Evolutionary conservation across 2,113 vertebrate species (phyloP), one percentile per base, ranked within the genome.

Genomic region (Elephantulus edwardii): DNA sequence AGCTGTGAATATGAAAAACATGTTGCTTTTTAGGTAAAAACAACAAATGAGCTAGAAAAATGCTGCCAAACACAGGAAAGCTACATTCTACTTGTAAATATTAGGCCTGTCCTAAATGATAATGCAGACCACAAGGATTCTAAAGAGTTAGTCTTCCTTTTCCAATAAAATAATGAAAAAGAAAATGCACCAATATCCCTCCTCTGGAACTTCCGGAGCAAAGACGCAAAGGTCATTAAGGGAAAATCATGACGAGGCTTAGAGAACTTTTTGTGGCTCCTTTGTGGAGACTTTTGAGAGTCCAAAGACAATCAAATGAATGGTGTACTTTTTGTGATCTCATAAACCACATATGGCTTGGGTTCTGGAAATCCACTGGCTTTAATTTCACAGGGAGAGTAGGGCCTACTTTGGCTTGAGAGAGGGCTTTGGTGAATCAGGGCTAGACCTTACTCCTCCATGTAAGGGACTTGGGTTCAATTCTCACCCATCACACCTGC

Each of bases 1-100:
- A 54, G 19, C 17, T 74, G 8, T 19, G 60, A 83, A 35, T 77
- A 76, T 42, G 3, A 72, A 74, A 54, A 8, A 14, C n/a, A 16
- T 20, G 62, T n/a, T 90, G 35, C 40, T 70, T 83, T 93, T 82
- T 62, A 91, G 44, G 40, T 83, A 35, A 87, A 86, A 95, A 83
- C 17, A 74, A 58, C 30, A 78, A 93, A 19, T 13, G 33, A 54
- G 48, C n/a, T 74, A 54, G n/a, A 26, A 77, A 78, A 86, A 84
- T 58, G 24, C 28, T 52, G 12, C 38, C 19, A 1, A 16, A 24
- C 8, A 85, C 22, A 81, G 42, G 38, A 88, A 50, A 82, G 54
- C 19, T 26, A 52, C 22, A 79, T 13, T 58, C 52, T 86, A 70
- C 30, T 90, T 91, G n/a, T 52, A 86, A 68, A 74, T 58, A 86